These are phyloP conservation scores for Therioaphis trifolii DNA, from an alignment of 2,888 invertebrate genomes.

Conservation along the genomic window DNA sequence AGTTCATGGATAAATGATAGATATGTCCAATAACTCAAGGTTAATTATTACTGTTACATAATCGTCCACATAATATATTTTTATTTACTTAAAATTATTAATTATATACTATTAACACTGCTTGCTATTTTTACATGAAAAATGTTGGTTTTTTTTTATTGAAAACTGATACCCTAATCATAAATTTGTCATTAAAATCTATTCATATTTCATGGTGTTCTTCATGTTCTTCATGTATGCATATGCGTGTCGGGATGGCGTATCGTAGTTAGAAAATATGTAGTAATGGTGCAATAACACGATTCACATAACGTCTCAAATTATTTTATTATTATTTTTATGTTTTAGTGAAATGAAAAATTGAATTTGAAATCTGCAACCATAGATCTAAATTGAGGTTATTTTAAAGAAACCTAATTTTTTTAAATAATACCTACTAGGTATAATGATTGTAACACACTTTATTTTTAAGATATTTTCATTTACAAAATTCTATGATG, in stretches of 20 bases:
- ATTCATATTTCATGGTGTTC: background rate
- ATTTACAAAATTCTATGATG: background rate
- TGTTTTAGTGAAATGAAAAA: slow-evolving; percentile 39
- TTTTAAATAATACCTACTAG: background rate
- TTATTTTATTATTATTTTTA: slow-evolving; percentile 33
- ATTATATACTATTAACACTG: slow-evolving; percentile 42
- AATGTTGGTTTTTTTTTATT: background rate
- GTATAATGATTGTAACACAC: background rate
- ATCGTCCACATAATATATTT: slow-evolving; percentile 29
- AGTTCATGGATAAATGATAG: background rate
- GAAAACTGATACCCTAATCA: background rate
- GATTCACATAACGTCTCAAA: background rate
- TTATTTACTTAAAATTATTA: slow-evolving; percentile 20
- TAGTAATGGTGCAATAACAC: background rate
- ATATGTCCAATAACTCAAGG: background rate
- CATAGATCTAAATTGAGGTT: background rate
- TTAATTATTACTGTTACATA: background rate
- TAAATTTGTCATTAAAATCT: background rate
- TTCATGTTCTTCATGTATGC: background rate
- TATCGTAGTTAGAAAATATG: background rate
- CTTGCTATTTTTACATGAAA: slow-evolving; percentile 44
- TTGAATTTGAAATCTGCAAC: background rate
- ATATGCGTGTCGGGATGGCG: background rate
- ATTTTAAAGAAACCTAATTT: background rate
- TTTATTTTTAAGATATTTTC: background rate